Evolutionary conservation across 2,888 invertebrate genomes (phyloP).

Genomic region (Linyphia triangularis): DNA sequence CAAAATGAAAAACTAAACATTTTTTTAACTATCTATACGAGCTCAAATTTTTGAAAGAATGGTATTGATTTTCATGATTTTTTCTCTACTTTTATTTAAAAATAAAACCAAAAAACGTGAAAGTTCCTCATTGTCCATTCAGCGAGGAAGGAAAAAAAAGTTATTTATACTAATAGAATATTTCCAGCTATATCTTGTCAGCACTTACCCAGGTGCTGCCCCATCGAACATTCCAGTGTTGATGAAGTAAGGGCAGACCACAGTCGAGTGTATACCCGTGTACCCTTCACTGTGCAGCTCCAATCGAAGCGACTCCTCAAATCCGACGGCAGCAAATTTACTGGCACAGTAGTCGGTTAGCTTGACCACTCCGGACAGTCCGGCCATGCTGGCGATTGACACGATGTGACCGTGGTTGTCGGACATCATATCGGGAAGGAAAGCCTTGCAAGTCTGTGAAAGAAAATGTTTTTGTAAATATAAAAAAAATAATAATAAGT

Average conservation of each 20-base stretch:
- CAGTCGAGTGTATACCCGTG: slow-evolving; percentile 89
- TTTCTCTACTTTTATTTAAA: too few species aligned
- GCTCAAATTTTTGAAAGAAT: too few species aligned
- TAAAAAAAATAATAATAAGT: too few species aligned
- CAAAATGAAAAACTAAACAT: too few species aligned
- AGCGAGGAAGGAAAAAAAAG: too few species aligned
- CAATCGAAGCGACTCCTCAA: slow-evolving; percentile 91
- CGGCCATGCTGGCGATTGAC: slow-evolving; percentile 94
- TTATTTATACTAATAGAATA: too few species aligned
- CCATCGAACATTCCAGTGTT: slow-evolving; percentile 98
- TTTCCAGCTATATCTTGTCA: too few species aligned
- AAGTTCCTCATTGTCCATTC: too few species aligned
- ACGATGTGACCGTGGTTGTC: slow-evolving; percentile 94
- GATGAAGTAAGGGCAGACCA: slow-evolving; percentile 96
- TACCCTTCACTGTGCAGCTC: slow-evolving; percentile 83
- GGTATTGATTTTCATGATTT: too few species aligned
- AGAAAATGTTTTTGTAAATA: slow-evolving; percentile 17
- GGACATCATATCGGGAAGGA: slow-evolving; percentile 93
- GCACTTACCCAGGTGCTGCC: slow-evolving; percentile 86
- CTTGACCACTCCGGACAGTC: slow-evolving; percentile 89
- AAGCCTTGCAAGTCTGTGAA: slow-evolving; percentile 92
- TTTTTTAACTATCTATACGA: too few species aligned
- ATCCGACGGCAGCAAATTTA: slow-evolving; percentile 95
- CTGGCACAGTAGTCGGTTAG: slow-evolving; percentile 96
- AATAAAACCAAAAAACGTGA: too few species aligned